These are phyloP conservation scores for Brenthis ino DNA, from an alignment of 2,888 invertebrate species.

Conservation along the genomic window DNA sequence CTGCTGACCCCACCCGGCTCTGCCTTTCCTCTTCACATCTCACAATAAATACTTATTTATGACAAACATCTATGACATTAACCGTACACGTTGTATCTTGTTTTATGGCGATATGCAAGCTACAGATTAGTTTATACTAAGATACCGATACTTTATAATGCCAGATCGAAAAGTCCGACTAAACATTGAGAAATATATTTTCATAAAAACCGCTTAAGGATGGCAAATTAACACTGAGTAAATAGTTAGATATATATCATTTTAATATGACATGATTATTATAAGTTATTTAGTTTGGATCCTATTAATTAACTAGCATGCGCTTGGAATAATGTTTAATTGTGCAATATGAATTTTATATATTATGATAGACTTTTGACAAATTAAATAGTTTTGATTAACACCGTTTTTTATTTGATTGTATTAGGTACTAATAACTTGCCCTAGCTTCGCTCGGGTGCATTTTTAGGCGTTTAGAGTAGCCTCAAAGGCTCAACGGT, in stretches of 20 bases:
- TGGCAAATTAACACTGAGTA: too few relatives aligned
- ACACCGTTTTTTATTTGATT: not conserved
- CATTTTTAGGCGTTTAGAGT: too few relatives aligned
- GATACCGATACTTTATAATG: slow-evolving; percentile 11
- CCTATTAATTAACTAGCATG: too few relatives aligned
- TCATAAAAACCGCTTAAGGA: too few relatives aligned
- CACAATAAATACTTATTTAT: slow-evolving; percentile 43
- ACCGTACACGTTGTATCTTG: slow-evolving; percentile 39
- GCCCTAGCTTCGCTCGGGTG: too few relatives aligned
- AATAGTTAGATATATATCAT: not conserved
- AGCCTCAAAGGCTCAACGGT: too few relatives aligned
- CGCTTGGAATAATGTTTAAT: too few relatives aligned
- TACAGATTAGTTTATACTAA: slow-evolving; percentile 13
- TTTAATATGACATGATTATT: not conserved
- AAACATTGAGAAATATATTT: not conserved
- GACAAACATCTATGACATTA: slow-evolving; percentile 46
- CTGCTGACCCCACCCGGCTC: slow-evolving; percentile 68
- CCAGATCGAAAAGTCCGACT: not conserved
- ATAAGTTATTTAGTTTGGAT: not conserved
- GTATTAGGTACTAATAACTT: too few relatives aligned
- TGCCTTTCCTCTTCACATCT: slow-evolving; percentile 51
- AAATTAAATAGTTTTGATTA: not conserved
- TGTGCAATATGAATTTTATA: too few relatives aligned
- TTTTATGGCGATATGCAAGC: slow-evolving; percentile 24
- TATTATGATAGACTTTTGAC: too few relatives aligned